phyloP scores from a whole-genome alignment of 2,797 vertebrate genomes.

The Mareca strepera region DNA sequence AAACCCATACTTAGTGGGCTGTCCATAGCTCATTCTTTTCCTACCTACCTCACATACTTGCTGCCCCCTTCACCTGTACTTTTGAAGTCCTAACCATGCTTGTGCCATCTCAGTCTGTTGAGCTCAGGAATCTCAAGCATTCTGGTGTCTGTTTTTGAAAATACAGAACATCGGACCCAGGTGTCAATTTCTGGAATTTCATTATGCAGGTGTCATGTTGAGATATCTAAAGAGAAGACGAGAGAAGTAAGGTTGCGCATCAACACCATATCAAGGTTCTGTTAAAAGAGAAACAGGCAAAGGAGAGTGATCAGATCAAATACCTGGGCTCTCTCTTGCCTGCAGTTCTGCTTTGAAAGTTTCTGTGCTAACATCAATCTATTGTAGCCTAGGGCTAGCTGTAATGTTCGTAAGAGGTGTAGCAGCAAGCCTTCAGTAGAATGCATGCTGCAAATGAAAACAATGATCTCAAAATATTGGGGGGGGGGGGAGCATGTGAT shows the following conservation, averaged over 20 bases:
- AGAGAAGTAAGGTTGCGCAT: neutral
- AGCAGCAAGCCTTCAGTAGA: neutral
- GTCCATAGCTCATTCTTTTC: neutral
- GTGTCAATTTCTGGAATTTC: neutral
- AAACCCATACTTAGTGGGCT: neutral
- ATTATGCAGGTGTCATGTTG: neutral
- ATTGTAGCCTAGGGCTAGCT: neutral
- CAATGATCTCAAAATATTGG: neutral
- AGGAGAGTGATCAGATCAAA: neutral
- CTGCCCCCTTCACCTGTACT: rapidly evolving
- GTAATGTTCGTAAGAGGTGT: neutral
- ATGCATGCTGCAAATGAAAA: neutral
- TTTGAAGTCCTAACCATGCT: neutral
- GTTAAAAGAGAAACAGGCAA: neutral
- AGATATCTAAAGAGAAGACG: neutral
- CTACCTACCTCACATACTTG: neutral
- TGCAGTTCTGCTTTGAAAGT: neutral
- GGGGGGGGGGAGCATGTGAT: neutral
- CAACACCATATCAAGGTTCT: neutral
- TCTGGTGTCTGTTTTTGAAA: neutral
- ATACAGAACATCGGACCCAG: neutral
- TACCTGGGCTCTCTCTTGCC: neutral
- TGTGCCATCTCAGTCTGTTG: neutral
- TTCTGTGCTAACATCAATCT: neutral
- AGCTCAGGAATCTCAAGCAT: neutral